Conservation (phyloP, 2,797 vertebrate genomes). For the Taeniopygia guttata region DNA sequence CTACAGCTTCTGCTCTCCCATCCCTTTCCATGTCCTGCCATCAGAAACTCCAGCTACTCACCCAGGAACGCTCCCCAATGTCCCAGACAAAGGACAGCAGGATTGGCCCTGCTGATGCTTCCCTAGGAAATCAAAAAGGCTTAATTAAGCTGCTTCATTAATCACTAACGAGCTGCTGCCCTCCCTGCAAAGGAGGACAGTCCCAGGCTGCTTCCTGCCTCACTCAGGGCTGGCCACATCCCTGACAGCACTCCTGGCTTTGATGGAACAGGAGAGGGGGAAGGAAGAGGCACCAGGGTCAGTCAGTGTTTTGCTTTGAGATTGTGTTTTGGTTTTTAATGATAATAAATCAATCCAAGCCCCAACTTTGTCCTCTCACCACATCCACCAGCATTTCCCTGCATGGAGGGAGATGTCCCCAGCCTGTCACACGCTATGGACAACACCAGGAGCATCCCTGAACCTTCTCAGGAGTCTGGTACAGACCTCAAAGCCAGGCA, state of each 20-base stretch:
- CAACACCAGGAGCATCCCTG: not conserved
- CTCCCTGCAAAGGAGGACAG: not conserved
- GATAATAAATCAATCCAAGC: slow-evolving; percentile 40
- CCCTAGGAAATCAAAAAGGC: not conserved
- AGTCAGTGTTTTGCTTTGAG: slow-evolving; percentile 22
- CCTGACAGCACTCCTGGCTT: not conserved
- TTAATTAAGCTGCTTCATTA: not conserved
- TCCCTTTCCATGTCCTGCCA: not conserved
- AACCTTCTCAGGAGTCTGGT: not conserved
- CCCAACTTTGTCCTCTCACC: not conserved
- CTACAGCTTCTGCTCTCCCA: not conserved
- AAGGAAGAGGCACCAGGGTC: not conserved
- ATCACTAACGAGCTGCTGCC: not conserved
- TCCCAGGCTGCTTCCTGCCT: slow-evolving; percentile 17
- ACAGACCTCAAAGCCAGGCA: not conserved
- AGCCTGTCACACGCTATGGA: not conserved
- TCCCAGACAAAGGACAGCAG: rapidly evolving
- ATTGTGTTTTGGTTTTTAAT: not conserved
- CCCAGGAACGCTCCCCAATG: not conserved
- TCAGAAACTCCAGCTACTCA: rapidly evolving
- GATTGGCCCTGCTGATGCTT: not conserved
- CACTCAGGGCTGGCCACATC: not conserved
- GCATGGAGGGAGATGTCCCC: rapidly evolving
- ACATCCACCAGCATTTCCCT: too few species aligned
- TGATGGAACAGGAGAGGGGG: not conserved